Conservation (phyloP, 2,888 invertebrate genomes). For the Baccha elongata region DNA sequence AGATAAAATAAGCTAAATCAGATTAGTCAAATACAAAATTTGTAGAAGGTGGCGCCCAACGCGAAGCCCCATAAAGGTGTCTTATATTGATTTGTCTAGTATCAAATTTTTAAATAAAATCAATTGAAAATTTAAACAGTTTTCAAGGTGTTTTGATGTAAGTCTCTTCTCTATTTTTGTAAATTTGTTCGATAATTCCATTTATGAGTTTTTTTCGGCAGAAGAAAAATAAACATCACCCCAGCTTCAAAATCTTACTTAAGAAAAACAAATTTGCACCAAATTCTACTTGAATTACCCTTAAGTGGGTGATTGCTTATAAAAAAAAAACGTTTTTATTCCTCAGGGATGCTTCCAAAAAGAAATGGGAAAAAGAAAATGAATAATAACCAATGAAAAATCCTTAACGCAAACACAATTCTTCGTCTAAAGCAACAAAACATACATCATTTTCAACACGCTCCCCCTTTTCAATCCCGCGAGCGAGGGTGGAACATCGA, state of each 20-base stretch:
- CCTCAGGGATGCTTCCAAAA: slow-evolving; percentile 29
- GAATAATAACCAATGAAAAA: slow-evolving; percentile 73
- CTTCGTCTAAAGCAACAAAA: slow-evolving; percentile 64
- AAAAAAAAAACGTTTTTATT: slow-evolving; percentile 50
- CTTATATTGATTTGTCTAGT: no score
- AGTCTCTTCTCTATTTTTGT: not conserved
- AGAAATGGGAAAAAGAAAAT: slow-evolving; percentile 33
- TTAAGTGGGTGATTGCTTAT: slow-evolving; percentile 68
- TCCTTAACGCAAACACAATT: slow-evolving; percentile 72
- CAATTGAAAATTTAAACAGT: no score
- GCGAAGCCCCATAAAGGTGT: no score
- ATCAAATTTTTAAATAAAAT: no score
- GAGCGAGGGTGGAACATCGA: slow-evolving; percentile 27
- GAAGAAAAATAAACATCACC: slow-evolving; percentile 20
- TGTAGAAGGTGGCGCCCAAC: no score
- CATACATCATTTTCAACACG: slow-evolving; percentile 56
- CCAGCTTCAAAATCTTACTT: slow-evolving; percentile 12
- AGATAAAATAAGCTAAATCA: no score
- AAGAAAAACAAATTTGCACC: slow-evolving; percentile 68
- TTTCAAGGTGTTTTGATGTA: not conserved
- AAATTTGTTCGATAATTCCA: not conserved
- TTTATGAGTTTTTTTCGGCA: slow-evolving; percentile 9
- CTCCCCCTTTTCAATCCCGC: not conserved
- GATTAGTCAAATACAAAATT: no score
- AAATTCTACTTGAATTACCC: slow-evolving; percentile 71